These are phyloP conservation scores for Tetrapedia diversipes DNA, from an alignment of 2,888 invertebrate species.

Conservation along the genomic window DNA sequence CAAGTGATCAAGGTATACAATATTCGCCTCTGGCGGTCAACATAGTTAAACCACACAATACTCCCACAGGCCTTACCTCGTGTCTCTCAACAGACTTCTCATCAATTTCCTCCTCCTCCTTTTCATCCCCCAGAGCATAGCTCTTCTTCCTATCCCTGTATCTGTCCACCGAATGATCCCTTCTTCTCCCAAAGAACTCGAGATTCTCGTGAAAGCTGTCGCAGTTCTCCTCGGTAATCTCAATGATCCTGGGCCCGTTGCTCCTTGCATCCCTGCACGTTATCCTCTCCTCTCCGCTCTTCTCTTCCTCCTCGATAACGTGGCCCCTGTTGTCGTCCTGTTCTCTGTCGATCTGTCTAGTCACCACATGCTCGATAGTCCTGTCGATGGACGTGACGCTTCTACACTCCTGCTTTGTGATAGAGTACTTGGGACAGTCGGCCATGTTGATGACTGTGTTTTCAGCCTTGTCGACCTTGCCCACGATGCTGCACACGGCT, in stretches of 20 bases:
- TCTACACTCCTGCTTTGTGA: slow-evolving; percentile 71
- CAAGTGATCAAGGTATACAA: neutral
- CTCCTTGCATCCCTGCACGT: slow-evolving; percentile 58
- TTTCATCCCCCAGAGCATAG: slow-evolving; percentile 18
- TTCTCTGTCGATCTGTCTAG: slow-evolving; percentile 67
- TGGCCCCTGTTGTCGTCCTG: slow-evolving; percentile 45
- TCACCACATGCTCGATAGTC: slow-evolving; percentile 77
- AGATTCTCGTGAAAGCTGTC: slow-evolving; percentile 80
- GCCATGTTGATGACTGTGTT: slow-evolving; percentile 75
- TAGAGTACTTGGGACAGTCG: slow-evolving; percentile 75
- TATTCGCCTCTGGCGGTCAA: no score
- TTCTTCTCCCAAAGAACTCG: slow-evolving; percentile 77
- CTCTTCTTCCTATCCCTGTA: slow-evolving; percentile 43
- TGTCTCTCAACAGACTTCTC: slow-evolving; percentile 29
- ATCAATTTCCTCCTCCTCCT: slow-evolving; percentile 21
- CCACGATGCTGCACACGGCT: slow-evolving; percentile 82
- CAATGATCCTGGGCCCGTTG: slow-evolving; percentile 75
- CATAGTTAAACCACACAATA: no score
- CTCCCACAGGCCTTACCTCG: slow-evolving; percentile 41
- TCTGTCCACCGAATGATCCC: slow-evolving; percentile 65
- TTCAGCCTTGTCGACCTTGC: slow-evolving; percentile 81
- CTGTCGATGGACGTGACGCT: slow-evolving; percentile 76
- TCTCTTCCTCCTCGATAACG: slow-evolving; percentile 51
- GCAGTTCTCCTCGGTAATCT: slow-evolving; percentile 80
- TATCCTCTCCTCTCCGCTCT: slow-evolving; percentile 64